These are phyloP conservation scores for Dipodomys merriami DNA, from an alignment of 2,113 vertebrate genomes.

Conservation along the genomic window DNA sequence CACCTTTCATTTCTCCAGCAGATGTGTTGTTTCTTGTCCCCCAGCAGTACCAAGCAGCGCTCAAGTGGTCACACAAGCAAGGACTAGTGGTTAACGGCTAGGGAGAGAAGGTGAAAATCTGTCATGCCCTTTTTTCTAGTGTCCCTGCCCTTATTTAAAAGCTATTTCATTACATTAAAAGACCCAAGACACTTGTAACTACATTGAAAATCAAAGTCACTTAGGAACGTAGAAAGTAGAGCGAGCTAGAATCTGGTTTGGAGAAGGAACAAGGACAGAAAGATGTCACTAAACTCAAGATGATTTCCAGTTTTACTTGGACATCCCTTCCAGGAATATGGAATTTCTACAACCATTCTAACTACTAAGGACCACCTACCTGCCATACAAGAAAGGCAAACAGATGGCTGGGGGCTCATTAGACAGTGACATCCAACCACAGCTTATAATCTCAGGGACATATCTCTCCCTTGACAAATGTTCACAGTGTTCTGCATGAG, in stretches of 20 bases:
- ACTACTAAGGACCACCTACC: background rate
- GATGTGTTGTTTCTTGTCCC: background rate
- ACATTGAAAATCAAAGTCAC: slow-evolving; percentile 74
- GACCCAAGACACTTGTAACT: slow-evolving; percentile 60
- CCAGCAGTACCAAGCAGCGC: background rate
- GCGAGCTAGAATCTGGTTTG: slow-evolving; percentile 12
- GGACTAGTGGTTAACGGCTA: slow-evolving; percentile 18
- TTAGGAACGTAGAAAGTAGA: slow-evolving; percentile 45
- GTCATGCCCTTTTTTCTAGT: slow-evolving; percentile 48
- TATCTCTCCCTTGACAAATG: background rate
- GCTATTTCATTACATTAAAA: slow-evolving; percentile 63
- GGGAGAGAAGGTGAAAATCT: slow-evolving; percentile 58
- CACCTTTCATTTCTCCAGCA: background rate
- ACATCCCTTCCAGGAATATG: background rate
- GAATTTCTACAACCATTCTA: background rate
- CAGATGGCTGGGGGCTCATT: background rate
- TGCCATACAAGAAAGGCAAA: background rate
- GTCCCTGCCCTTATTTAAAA: slow-evolving; percentile 74
- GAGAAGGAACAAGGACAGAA: background rate
- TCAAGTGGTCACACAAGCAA: background rate
- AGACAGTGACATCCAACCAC: background rate
- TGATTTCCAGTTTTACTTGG: background rate
- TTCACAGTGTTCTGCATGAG: background rate
- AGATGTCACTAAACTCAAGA: background rate
- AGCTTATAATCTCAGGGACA: background rate